These are phyloP conservation scores for Pollenia labialis DNA, from an alignment of 2,888 invertebrate genomes.

Conservation along the genomic window DNA sequence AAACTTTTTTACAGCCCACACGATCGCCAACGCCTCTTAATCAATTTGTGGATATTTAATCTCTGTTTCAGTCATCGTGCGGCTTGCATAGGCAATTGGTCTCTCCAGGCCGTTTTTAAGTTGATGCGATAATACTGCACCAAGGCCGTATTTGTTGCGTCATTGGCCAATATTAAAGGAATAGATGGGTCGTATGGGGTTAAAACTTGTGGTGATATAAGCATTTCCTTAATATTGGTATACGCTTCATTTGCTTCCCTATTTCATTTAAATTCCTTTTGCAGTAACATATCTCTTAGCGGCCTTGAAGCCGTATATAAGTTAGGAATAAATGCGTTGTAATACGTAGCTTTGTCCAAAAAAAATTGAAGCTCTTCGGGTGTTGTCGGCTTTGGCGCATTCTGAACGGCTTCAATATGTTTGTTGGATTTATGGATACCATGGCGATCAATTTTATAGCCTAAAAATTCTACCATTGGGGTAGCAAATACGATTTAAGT, in stretches of 20 bases:
- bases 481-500: no score
- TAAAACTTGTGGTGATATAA: constrained; percentile 52
- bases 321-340: no score
- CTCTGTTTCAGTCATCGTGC: constrained; percentile 16
- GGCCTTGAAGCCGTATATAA: background rate
- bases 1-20: constrained; percentile 44
- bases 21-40: constrained; percentile 25
- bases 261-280: background rate
- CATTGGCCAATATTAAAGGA: background rate
- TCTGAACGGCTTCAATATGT: no score
- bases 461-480: no score
- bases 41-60: constrained; percentile 11
- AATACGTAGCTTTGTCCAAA: no score
- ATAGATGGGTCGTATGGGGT: constrained; percentile 56
- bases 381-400: no score
- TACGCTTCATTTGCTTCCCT: constrained; percentile 12
- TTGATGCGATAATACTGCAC: constrained; percentile 22
- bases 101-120: background rate
- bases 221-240: background rate
- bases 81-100: constrained; percentile 13
- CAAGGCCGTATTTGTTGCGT: constrained; percentile 20
- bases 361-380: no score
- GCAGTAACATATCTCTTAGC: background rate
- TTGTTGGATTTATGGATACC: no score
- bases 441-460: no score